Conservation (phyloP, 2,888 invertebrate species). For the Drosophila helvetica region DNA sequence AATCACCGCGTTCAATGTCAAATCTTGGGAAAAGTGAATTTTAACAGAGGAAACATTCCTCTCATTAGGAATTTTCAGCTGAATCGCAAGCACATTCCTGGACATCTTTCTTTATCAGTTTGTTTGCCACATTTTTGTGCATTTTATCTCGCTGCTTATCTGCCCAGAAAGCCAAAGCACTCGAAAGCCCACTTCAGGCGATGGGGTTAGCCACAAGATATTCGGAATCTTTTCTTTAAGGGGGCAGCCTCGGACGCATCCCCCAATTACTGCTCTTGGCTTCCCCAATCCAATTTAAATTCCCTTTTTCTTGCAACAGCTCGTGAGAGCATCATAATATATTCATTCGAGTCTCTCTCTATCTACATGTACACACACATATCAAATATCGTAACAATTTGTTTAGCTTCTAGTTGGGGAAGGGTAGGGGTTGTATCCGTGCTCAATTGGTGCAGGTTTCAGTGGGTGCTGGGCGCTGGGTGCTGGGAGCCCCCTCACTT, state of each 20-base stretch:
- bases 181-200: background rate
- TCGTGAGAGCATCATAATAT: background rate
- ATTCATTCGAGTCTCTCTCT: constrained; percentile 1
- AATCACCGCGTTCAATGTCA: constrained; percentile 5
- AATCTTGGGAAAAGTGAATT: too few relatives aligned
- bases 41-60: too few relatives aligned
- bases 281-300: background rate
- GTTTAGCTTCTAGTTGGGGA: background rate
- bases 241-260: background rate
- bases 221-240: background rate
- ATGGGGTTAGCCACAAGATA: too few relatives aligned
- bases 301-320: background rate
- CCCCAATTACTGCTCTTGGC: background rate
- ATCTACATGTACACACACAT: background rate
- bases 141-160: constrained; percentile 29
- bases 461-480: too few relatives aligned
- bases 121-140: constrained; percentile 16
- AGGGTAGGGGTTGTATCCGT: background rate
- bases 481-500: constrained; percentile 13
- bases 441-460: too few relatives aligned
- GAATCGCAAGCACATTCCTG: constrained; percentile 15
- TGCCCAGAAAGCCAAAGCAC: constrained; percentile 15
- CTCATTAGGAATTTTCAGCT: background rate
- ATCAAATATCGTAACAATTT: constrained; percentile 6
- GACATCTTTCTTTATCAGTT: constrained; percentile 14